phyloP scores from a whole-genome alignment of 2,797 vertebrate species.

The Parauchenoglanis punctatus region DNA sequence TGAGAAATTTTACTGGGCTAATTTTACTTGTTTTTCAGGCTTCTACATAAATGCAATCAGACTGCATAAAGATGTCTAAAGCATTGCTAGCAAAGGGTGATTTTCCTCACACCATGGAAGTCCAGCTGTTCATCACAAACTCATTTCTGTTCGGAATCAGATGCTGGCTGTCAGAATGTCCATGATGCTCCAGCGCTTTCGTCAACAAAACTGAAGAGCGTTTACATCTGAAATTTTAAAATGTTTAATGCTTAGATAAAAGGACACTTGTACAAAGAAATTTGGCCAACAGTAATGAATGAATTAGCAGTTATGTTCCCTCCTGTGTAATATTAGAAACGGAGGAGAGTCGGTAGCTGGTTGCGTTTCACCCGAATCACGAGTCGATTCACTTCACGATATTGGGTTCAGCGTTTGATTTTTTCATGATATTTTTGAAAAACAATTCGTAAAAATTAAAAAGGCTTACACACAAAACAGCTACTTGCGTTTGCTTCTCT shows the following conservation, averaged over 20 bases:
- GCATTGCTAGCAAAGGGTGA: not conserved
- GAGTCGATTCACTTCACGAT: no score
- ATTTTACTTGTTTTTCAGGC: not conserved
- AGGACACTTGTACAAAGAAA: not conserved
- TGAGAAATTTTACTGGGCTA: no score
- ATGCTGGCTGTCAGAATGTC: not conserved
- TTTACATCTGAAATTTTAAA: not conserved
- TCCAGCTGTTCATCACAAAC: not conserved
- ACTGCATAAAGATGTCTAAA: not conserved
- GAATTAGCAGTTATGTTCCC: not conserved
- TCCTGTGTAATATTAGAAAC: not conserved
- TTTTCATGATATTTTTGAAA: no score
- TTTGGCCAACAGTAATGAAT: not conserved
- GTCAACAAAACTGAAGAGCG: not conserved
- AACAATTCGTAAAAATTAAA: no score
- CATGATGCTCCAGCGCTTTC: not conserved
- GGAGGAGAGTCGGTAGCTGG: no score
- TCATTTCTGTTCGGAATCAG: not conserved
- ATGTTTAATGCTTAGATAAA: not conserved
- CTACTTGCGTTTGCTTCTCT: no score
- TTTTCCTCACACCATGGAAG: not conserved
- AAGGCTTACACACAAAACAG: no score
- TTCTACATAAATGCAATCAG: not conserved
- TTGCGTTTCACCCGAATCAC: no score
- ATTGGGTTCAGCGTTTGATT: no score